Conservation (phyloP, 37 sponge, comb jelly and placozoan genomes). For the Amphimedon queenslandica region DNA sequence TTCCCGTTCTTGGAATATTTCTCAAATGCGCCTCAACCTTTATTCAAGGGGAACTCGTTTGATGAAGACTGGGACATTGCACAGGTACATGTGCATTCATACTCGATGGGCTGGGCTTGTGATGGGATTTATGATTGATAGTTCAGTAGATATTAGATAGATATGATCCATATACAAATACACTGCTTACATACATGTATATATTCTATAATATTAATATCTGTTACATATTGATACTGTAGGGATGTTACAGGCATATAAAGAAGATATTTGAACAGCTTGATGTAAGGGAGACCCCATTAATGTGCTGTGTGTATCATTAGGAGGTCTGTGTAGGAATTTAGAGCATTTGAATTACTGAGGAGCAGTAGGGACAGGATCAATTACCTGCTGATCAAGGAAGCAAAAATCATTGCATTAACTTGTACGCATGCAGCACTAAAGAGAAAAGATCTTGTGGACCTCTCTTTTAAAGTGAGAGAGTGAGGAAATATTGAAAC, state of each 20-base stretch:
- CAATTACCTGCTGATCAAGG: constrained; percentile 94
- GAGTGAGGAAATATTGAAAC: not conserved
- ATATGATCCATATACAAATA: not conserved
- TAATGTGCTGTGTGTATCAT: not conserved
- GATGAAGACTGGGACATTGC: constrained; percentile 91
- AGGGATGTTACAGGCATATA: constrained; percentile 96
- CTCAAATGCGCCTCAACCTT: constrained; percentile 90
- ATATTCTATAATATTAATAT: not conserved
- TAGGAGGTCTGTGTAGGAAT: constrained; percentile 42
- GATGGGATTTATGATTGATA: not conserved
- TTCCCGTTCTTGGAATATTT: constrained; percentile 95
- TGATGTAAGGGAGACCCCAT: constrained; percentile 42
- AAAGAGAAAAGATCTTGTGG: constrained; percentile 90
- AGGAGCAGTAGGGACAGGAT: constrained; percentile 83
- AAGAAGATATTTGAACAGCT: constrained; percentile 91
- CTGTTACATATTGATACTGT: not conserved
- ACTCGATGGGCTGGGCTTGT: no score
- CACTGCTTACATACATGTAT: constrained; percentile 2
- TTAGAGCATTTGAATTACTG: constrained; percentile 95
- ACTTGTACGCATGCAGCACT: constrained; percentile 99
- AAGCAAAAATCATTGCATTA: constrained; percentile 98
- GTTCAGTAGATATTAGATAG: not conserved
- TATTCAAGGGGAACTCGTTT: constrained; percentile 80
- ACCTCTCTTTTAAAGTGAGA: constrained; percentile 89
- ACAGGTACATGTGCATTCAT: no score